Base-by-base conservation (phyloP, 2,888 invertebrate genomes). In the Schizaphis graminum region DNA sequence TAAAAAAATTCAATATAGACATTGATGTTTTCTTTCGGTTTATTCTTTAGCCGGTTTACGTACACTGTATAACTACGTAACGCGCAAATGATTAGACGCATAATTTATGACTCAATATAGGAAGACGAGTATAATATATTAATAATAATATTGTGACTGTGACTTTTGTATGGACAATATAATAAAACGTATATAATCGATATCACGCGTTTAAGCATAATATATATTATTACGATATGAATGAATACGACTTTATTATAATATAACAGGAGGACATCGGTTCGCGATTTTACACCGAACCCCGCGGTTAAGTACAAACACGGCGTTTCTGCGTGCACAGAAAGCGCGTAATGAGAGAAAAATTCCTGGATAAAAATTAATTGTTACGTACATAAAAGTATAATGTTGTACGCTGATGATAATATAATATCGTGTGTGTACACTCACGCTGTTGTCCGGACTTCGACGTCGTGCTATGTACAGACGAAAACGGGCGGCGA, bases 401-500 rank as follows among this genome's bases (percentile, higher is more conserved):
- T 44, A 44, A 47, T 86, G 7, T 47, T 86, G 7, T 86, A 85
- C 44, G 26, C 28, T 11, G 26, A 4, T 44, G 3, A 41, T 85
- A 3, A 7, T 16, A 47, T n/a, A 44, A 44, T 44, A 44, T 44
- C 3, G 41, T n/a, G n/a, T 49, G 49, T 28, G 28, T 2, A 26
- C 28, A 89, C 89, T 89, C 89, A 89, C 89, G 28, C 57, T 57
- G 56, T 89, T 44, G 86, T 89, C 57, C 89, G 89, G 89, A 89
- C 57, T 57, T 61, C 57, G 28, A 61, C 28, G 89, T 89, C 57
- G 53, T 4, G 47, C 13, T 86, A 3, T 44, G 3, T 86, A 47
- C 44, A 11, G 11, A 86, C 26, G 28, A 16, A 28, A n/a, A 44
- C 41, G 10, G 47, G 26, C 21, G 16, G 3, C 47, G 47, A 26